A percentile compares a stretch with the other conserved stretches of the same genome.
Conservation (phyloP, 1,140 invertebrate genomes). For the Drosophila bocqueti region DNA sequence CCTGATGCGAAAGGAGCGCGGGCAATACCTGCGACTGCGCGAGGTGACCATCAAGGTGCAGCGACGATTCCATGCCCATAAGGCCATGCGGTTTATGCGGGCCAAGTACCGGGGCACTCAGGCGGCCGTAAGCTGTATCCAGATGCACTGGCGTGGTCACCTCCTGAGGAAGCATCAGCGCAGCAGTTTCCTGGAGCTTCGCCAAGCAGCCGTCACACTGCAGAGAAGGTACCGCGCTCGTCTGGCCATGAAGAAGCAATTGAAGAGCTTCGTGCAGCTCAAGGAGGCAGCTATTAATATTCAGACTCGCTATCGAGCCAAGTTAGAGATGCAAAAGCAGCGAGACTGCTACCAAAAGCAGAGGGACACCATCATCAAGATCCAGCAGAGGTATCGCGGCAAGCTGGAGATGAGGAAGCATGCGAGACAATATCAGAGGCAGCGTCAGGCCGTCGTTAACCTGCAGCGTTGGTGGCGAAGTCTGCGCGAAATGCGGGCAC, state of each 20-base stretch:
- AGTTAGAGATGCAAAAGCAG: constrained; percentile 51
- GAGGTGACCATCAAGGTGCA: constrained; percentile 85
- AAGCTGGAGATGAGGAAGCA: constrained; percentile 53
- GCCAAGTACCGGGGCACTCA: constrained; percentile 72
- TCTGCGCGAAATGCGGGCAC: constrained; percentile 52
- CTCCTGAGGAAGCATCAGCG: constrained; percentile 57
- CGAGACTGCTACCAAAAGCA: constrained; percentile 58
- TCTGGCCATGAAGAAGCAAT: constrained; percentile 41
- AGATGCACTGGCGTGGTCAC: constrained; percentile 83
- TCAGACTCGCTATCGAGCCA: constrained; percentile 57
- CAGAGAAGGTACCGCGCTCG: constrained; percentile 53
- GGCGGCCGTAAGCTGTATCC: constrained; percentile 77
- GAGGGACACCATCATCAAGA: constrained; percentile 33
- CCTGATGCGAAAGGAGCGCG: constrained; percentile 44
- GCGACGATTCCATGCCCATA: constrained; percentile 85
- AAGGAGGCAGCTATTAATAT: constrained; percentile 26
- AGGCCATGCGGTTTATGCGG: constrained; percentile 61
- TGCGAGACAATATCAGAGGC: constrained; percentile 30
- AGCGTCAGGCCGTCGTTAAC: constrained; percentile 32
- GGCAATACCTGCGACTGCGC: constrained; percentile 45
- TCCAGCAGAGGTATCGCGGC: constrained; percentile 56
- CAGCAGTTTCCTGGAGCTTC: constrained; percentile 27
- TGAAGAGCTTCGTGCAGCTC: constrained; percentile 17
- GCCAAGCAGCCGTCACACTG: constrained; percentile 39
- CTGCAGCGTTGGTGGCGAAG: constrained; percentile 79